Evolutionary conservation across 1,140 invertebrate species (phyloP), one percentile per base, ranked within the genome.

Genomic region (Spodoptera litura): DNA sequence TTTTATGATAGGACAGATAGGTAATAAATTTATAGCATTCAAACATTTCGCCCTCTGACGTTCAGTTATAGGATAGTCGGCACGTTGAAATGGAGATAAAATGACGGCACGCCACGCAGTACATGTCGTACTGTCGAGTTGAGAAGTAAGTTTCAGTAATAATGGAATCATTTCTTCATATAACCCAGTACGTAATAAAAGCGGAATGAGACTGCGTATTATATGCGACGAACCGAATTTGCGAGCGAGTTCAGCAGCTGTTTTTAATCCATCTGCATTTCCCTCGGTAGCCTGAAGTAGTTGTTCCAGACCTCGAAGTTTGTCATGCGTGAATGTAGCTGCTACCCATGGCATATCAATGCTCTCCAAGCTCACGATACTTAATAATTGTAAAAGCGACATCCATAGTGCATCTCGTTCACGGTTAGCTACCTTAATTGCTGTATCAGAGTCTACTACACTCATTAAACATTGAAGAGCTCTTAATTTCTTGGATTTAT

Each of bases 401-500:
- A 77, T 78, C 94, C 94, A 95, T 64, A 95, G 83, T 6, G 83
- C 85, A 61, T 89, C 87, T 25, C 92, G 89, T 77, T 91, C 87
- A 31, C 83, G 85, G 78, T 94, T 92, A 20, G 93, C 90, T 13
- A 95, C 92, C 90, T 94, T 94, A 13, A 93, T 85, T 38, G 94
- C 90, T 59, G 91, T 92, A 72, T 95, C 94, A 27, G 88, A 72
- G 56, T 95, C 93, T 38, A 94, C 86, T 38, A 94, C 81, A 78
- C 94, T 95, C 81, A 95, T 90, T 31, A 95, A 83, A 80, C 94
- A 95, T 84, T 95, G 94, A n/a, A 95, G 81, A 62, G 94, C 94
- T 85, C 92, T 87, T 58, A 95, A 87, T 82, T 94, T 94, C 83
- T 93, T 95, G 71, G 86, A 87, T 85, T 95, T 95, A 79, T 95